Base-by-base conservation (phyloP, 2,888 invertebrate species). In the Caenorhabditis sp. region DNA sequence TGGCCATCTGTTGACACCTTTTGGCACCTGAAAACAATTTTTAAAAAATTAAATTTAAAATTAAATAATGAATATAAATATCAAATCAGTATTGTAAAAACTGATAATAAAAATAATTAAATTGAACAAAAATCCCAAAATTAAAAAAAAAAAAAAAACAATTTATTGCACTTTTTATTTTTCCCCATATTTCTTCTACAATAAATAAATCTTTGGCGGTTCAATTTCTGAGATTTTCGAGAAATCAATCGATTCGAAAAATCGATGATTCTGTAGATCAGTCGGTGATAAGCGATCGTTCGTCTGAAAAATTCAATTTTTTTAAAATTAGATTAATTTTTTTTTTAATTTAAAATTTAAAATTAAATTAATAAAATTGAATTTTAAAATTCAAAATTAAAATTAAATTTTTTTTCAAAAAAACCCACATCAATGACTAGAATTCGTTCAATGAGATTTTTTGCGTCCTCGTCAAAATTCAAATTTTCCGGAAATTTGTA, bases 401-500 rank as follows among this genome's bases (percentile, higher is more conserved):
- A 56, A 15, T 56, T 32, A 2, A 20, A n/a, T n/a, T 32, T 32
- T 35, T 60, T 37, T 40, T 40, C 24, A 5, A 28, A 32, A 47
- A 47, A 47, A 4, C 60, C 20, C 32, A 86, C 86, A 65, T 86
- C 95, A 83, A 96, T 92, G 80, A 96, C 95, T 90, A 98, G 93
- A 82, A 98, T 94, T 91, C 95, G 95, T 91, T 95, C 94, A 70
- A 98, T 95, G 89, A 98, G 94, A 93, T 97, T 95, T 92, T 95
- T 95, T 24, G 96, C 96, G 81, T 94, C 94, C 83, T 94, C 94
- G 87, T 95, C 95, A 92, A 99, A 98, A 51, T 95, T 95, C 92
- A 99, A 98, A 51, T 96, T 96, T 91, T 96, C 96, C 0, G 98
- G 97, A 90, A 97, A 96, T 91, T 95, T 95, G 92, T 97, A 97